Percentiles rank a stretch among this genome's conserved stretches.
These are phyloP conservation scores for Melanophora roralis DNA, from an alignment of 2,888 invertebrate genomes.

Conservation along the genomic window DNA sequence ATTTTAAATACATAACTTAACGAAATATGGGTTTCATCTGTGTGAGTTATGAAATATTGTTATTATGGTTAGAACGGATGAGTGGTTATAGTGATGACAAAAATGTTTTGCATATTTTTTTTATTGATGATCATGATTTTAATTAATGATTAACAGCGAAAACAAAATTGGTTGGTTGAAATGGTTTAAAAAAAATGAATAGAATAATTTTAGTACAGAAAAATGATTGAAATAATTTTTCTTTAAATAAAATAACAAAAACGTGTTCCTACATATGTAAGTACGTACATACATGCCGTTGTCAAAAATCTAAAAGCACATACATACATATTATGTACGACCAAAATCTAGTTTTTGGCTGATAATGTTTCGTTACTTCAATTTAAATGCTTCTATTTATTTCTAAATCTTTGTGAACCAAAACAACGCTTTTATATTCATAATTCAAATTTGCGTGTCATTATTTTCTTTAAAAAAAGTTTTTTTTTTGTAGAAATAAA, in stretches of 20 bases:
- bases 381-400: too few species aligned
- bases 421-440: too few species aligned
- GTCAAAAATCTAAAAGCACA: background rate
- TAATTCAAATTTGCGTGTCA: too few species aligned
- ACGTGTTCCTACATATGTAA: too few species aligned
- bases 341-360: background rate
- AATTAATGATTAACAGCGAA: background rate
- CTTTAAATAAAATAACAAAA: background rate
- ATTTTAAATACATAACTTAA: constrained; percentile 23
- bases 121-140: constrained; percentile 28
- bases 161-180: constrained; percentile 1
- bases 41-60: background rate
- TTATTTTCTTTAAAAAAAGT: too few species aligned
- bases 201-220: background rate
- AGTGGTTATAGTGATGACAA: constrained; percentile 29
- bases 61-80: constrained; percentile 11
- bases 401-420: too few species aligned
- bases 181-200: constrained; percentile 19
- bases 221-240: background rate
- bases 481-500: too few species aligned
- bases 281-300: too few species aligned
- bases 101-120: constrained; percentile 5
- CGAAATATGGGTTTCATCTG: constrained; percentile 36
- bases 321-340: constrained; percentile 4
- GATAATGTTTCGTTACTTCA: too few species aligned